Conservation (phyloP, 2,888 invertebrate genomes). For the Drosophila paramelanica region DNA sequence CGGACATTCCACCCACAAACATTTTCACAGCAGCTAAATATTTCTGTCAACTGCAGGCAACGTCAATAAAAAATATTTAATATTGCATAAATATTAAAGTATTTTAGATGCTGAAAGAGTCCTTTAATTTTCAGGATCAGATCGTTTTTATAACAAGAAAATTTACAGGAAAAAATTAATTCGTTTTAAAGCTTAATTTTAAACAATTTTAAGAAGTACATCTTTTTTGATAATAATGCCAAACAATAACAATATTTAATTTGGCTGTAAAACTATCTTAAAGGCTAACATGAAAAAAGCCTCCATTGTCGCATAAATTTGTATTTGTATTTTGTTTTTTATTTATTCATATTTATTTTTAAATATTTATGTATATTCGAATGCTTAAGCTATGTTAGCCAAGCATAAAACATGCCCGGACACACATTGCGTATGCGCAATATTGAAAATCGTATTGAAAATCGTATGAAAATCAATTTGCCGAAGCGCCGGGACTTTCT, state of each 20-base stretch:
- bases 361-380: conserved; percentile 24
- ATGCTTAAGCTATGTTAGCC: conserved; percentile 22
- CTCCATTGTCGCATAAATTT: neutral
- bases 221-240: no score
- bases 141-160: neutral
- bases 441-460: conserved; percentile 57
- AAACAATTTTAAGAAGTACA: no score
- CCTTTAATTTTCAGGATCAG: neutral
- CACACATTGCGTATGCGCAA: conserved; percentile 64
- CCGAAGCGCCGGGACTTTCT: conserved; percentile 46
- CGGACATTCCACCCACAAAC: neutral
- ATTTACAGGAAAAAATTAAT: no score
- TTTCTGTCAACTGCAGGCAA: conserved; percentile 29
- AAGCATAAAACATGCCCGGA: conserved; percentile 51
- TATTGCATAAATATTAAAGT: neutral
- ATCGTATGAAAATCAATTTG: conserved; percentile 75
- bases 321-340: conserved; percentile 1
- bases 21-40: conserved; percentile 24
- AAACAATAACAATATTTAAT: no score
- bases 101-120: neutral
- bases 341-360: conserved; percentile 5
- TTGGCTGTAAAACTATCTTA: no score
- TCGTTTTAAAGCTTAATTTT: no score
- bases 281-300: no score
- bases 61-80: neutral